Base-by-base conservation (phyloP, 2,797 vertebrate genomes). In the Arnoldichthys spilopterus region DNA sequence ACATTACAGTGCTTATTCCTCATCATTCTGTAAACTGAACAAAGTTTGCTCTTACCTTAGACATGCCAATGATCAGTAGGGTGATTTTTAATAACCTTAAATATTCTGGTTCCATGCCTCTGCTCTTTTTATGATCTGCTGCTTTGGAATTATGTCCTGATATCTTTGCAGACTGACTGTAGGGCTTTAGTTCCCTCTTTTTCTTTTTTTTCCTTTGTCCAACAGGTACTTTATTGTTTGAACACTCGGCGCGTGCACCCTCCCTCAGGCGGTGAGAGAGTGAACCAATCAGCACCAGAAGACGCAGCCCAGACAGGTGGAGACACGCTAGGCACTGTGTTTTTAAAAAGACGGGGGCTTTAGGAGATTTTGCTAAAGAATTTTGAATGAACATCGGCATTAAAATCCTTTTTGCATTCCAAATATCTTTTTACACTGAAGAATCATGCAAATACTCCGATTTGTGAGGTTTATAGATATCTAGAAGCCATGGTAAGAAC, bases 181-280 rank as follows among this genome's bases (percentile, higher is more conserved):
- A 51, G 76, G 87, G 75, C 79, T 83, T 59, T 4, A 72, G 30
- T 78, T 79, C 54, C 59, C 18, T 51, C 61, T 63, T 80, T 85
- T 72, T 37, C 69, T 76, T 56, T 47, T 13, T 34, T 74, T 47
- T n/a, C n/a, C 5, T 8, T 77, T 72, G 0, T 69, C 58, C 80
- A 84, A 92, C 89, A 92, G 89, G 85, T 91, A 77, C 84, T 85
- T 87, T 91, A 91, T 93, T 93, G 92, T 94, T 91, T 88, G 88
- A 88, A 78, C 85, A 91, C 89, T 89, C 86, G 85, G 86, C 75
- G 84, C 85, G 82, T 81, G 86, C 84, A 87, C 91, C 90, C 93
- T 91, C 90, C 92, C 90, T 90, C 88, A 80, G 61, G 5, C 85
- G 86, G 85, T 78, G 49, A 72, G 83, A 76, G 84, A 84, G 59